phyloP scores from a whole-genome alignment of 2,797 vertebrate genomes.

The Parauchenoglanis punctatus region DNA sequence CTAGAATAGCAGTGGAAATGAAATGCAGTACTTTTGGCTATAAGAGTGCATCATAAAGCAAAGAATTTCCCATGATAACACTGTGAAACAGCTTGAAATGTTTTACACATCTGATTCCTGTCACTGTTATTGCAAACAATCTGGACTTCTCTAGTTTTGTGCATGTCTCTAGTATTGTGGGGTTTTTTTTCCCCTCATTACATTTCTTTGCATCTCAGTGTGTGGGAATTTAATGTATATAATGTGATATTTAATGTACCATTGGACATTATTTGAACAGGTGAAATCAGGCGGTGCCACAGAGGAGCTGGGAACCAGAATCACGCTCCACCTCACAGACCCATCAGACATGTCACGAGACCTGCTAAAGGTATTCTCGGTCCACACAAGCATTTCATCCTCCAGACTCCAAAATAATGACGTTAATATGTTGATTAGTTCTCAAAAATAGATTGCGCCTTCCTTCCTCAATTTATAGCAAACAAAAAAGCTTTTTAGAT shows the following conservation, averaged over 20 bases:
- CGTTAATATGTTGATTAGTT: background rate
- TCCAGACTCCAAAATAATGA: background rate
- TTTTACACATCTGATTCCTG: background rate
- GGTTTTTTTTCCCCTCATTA: background rate
- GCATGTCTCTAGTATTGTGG: too few species aligned
- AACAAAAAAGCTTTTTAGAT: background rate
- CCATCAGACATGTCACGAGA: conserved; percentile 88
- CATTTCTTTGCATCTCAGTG: background rate
- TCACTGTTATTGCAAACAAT: background rate
- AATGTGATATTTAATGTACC: background rate
- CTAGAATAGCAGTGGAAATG: background rate
- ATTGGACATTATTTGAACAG: conserved; percentile 57
- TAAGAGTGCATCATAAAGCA: background rate
- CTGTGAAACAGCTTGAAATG: background rate
- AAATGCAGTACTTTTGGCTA: background rate
- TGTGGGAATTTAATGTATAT: too few species aligned
- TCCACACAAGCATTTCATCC: background rate
- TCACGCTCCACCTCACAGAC: conserved; percentile 84
- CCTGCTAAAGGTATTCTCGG: conserved; percentile 81
- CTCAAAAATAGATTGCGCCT: background rate
- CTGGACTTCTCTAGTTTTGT: background rate
- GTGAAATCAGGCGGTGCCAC: conserved; percentile 94
- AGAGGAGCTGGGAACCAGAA: conserved; percentile 83
- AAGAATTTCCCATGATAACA: background rate
- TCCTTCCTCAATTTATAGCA: background rate